A percentile compares a stretch with the other conserved stretches of the same genome.
phyloP scores from a whole-genome alignment of 2,797 vertebrate species.

The Hybognathus amarus region DNA sequence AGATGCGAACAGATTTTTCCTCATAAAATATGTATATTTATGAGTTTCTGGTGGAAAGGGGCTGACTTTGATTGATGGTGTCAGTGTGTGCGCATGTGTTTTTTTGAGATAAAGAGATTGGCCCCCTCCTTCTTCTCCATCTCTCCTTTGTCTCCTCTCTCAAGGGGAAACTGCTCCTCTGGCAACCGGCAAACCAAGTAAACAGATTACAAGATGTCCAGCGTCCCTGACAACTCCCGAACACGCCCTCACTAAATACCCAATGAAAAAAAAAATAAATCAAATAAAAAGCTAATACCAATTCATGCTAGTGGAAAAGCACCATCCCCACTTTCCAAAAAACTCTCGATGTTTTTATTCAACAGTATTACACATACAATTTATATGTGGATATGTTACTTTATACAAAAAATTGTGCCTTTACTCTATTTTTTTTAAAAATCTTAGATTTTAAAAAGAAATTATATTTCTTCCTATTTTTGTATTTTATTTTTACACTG shows the following conservation, averaged over 20 bases:
- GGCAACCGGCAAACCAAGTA: conserved; percentile 78
- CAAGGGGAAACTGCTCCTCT: conserved; percentile 72
- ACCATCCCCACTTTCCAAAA: neutral
- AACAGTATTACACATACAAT: neutral
- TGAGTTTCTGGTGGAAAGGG: conserved; percentile 47
- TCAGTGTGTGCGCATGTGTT: conserved; percentile 67
- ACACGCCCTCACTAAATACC: conserved; percentile 28
- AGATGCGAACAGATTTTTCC: conserved; percentile 52
- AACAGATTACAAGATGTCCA: conserved; percentile 73
- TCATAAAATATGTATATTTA: conserved; percentile 54
- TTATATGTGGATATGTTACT: neutral
- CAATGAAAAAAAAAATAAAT: conserved; percentile 5
- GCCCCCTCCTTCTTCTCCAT: conserved; percentile 70
- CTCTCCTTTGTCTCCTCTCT: conserved; percentile 78
- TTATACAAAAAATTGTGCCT: neutral
- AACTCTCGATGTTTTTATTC: neutral
- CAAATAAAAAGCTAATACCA: neutral
- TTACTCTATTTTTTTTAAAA: neutral
- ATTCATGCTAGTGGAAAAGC: neutral
- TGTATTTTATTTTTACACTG: neutral
- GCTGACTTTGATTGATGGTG: conserved; percentile 65
- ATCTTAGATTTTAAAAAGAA: no score
- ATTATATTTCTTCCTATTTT: neutral
- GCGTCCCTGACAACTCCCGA: conserved; percentile 66
- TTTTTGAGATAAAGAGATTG: conserved; percentile 77